phyloP scores from a whole-genome alignment of 2,797 vertebrate genomes.

The Sandelia bainsii region DNA sequence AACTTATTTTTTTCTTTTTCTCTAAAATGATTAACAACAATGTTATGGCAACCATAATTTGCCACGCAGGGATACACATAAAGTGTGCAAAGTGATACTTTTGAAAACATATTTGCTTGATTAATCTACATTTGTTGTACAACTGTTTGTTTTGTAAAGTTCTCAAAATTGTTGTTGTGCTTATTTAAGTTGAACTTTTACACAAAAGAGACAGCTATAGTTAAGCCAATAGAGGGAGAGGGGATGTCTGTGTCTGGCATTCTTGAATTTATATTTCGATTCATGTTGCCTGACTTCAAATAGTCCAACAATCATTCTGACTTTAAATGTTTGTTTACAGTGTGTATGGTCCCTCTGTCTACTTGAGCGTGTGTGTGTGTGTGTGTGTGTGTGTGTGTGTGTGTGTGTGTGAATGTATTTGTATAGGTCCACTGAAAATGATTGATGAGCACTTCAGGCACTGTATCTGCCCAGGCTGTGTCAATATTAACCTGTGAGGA shows the following conservation, averaged over 20 bases:
- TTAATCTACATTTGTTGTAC: conserved; percentile 73
- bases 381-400: too few species aligned
- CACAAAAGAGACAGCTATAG: conserved; percentile 40
- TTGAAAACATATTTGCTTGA: conserved; percentile 80
- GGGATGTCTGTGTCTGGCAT: conserved; percentile 4
- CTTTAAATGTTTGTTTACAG: conserved; percentile 36
- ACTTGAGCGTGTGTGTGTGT: conserved; percentile 37
- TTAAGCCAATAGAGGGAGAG: conserved; percentile 37
- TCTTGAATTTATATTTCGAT: conserved; percentile 16
- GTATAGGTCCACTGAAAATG: conserved; percentile 72
- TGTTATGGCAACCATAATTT: conserved; percentile 78
- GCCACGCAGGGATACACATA: conserved; percentile 69
- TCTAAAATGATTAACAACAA: conserved; percentile 83
- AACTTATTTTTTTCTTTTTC: conserved; percentile 76
- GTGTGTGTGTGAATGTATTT: conserved; percentile 37
- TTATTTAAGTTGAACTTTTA: conserved; percentile 73
- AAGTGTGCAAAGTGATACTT: conserved; percentile 70
- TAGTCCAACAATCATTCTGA: background rate
- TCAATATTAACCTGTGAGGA: conserved; percentile 99
- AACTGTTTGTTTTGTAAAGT: conserved; percentile 78
- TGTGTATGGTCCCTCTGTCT: conserved; percentile 46
- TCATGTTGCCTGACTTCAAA: conserved; percentile 13
- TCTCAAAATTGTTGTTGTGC: conserved; percentile 63
- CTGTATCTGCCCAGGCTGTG: conserved; percentile 88
- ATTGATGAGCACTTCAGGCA: conserved; percentile 79